Evolutionary conservation across 2,797 vertebrate species (phyloP).

Genomic region (Mallotus villosus): DNA sequence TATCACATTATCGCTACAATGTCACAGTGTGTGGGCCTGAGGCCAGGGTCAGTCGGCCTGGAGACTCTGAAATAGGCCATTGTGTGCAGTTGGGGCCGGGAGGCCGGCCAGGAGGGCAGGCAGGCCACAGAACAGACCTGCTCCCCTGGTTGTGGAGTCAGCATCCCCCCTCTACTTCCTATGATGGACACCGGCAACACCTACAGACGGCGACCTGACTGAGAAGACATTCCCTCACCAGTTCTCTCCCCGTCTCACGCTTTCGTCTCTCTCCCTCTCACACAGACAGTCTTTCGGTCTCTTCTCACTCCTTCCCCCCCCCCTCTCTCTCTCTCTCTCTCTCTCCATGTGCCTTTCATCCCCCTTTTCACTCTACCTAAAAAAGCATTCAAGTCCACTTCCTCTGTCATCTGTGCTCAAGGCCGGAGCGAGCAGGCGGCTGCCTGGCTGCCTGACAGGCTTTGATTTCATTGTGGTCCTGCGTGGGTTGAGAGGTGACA

Average conservation of each 20-base stretch:
- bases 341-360: background rate
- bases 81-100: conserved; percentile 54
- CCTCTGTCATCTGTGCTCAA: conserved; percentile 69
- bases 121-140: conserved; percentile 76
- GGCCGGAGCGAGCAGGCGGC: conserved; percentile 63
- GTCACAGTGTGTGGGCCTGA: conserved; percentile 40
- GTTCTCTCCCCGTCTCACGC: background rate
- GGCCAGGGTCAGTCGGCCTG: conserved; percentile 29
- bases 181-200: conserved; percentile 15
- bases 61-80: conserved; percentile 59
- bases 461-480: conserved; percentile 76
- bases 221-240: background rate
- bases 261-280: conserved; percentile 8
- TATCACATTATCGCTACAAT: conserved; percentile 32
- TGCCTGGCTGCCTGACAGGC: conserved; percentile 50
- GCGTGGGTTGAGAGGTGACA: conserved; percentile 55
- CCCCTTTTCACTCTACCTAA: conserved; percentile 6
- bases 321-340: conserved; percentile 15
- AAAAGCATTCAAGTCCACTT: conserved; percentile 58
- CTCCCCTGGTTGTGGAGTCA: conserved; percentile 67
- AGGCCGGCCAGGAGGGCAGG: conserved; percentile 60
- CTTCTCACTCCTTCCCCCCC: background rate
- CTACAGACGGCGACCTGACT: conserved; percentile 26
- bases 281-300: conserved; percentile 20
- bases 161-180: conserved; percentile 32